These are phyloP conservation scores for Gryon sp. DNA, from an alignment of 1,140 invertebrate species.

Conservation along the genomic window DNA sequence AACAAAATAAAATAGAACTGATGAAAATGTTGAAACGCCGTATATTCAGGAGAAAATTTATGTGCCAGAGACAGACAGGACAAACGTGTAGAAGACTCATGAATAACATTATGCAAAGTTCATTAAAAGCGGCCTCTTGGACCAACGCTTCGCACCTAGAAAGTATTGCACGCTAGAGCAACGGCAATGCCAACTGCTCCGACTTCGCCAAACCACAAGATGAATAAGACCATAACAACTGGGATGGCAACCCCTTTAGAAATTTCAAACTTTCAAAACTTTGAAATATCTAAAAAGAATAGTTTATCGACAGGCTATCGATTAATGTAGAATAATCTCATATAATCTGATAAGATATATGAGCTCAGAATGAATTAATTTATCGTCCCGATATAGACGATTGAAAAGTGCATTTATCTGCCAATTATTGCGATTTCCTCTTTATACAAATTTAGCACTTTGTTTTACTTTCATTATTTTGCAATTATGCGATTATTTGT, in stretches of 20 bases:
- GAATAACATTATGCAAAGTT: conserved; percentile 69
- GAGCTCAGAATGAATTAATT: conserved; percentile 26
- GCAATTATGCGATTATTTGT: conserved; percentile 10
- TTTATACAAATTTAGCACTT: neutral
- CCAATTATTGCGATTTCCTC: conserved; percentile 17
- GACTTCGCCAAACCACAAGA: conserved; percentile 45
- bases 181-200: conserved; percentile 26
- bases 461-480: conserved; percentile 9
- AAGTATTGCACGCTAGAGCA: conserved; percentile 40
- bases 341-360: conserved; percentile 27
- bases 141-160: conserved; percentile 29
- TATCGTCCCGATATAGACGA: conserved; percentile 9
- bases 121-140: conserved; percentile 65
- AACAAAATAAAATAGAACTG: conserved; percentile 27
- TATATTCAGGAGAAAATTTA: conserved; percentile 58
- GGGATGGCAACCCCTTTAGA: conserved; percentile 43
- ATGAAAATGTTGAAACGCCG: conserved; percentile 43
- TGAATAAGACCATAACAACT: conserved; percentile 51
- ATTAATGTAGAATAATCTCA: conserved; percentile 28
- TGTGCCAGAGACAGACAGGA: conserved; percentile 54
- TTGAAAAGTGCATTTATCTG: conserved; percentile 13
- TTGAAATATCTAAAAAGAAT: conserved; percentile 45
- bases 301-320: conserved; percentile 29
- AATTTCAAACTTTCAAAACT: conserved; percentile 50
- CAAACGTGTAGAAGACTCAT: conserved; percentile 56